Base-by-base conservation (phyloP, 2,888 invertebrate species). In the Ophonus ardosiacus region DNA sequence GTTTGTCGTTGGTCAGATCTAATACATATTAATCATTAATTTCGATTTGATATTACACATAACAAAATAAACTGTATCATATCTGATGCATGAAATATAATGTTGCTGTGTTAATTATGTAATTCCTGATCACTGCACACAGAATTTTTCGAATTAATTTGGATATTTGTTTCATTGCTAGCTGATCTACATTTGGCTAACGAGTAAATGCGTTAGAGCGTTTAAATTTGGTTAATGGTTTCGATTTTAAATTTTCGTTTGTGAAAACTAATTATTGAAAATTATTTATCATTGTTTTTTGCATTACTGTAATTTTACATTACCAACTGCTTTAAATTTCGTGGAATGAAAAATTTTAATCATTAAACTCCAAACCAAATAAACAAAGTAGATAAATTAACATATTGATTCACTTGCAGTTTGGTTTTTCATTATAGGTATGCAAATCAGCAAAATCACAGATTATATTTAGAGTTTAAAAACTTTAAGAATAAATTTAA, bases 31-130 rank as follows among this genome's bases (percentile, higher is more conserved):
- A 31, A 31, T 5, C 31, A 5, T 31, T 31, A 0, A 31, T 31
- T 5, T 1, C 5, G 2, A 31, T 31, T 31, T 31, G 1, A 4
- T 31, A 6, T 31, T 31, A 1, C 31, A 31, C 31, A 31, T 31
- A 31, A 31, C 31, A 6, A 31, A 31, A 5, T 31, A 5, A 24
- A 21, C 24, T 63, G 61, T 10, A 63, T 63, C 18, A 24, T 63
- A 63, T 63, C 24, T 63, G 63, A 63, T 63, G 63, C 24, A 24
- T 63, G 24, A 63, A 24, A 63, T 63, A 24, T 63, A 24, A 63
- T 63, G 63, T 63, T 24, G 21, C 21, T 24, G 63, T 24, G 63
- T 68, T 68, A 68, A 68, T 68, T 68, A 68, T 68, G 38, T 68
- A 10, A 13, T 10, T 51, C 10, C 8, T 51, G 43, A 10, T 51